These are phyloP conservation scores for Nothobranchius kuhntae DNA, from an alignment of 2,113 vertebrate genomes.

Conservation along the genomic window DNA sequence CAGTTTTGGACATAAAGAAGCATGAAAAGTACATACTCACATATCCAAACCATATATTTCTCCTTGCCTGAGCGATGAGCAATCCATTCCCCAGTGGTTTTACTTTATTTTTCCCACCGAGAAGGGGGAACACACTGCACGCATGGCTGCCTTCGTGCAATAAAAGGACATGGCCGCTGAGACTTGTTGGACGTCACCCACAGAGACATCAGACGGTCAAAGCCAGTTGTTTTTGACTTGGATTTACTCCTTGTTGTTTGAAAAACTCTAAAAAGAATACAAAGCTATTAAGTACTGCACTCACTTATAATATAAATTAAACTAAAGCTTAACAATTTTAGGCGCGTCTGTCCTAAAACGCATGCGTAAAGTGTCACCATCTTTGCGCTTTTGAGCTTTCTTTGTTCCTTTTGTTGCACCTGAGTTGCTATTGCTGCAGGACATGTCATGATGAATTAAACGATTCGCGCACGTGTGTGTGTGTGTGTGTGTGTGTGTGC, in stretches of 20 bases:
- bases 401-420: constrained; percentile 7
- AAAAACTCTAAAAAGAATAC: too few species aligned
- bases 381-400: background rate
- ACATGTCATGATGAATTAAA: background rate
- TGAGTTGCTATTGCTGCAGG: constrained; percentile 4
- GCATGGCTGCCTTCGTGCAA: constrained; percentile 70
- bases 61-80: constrained; percentile 12
- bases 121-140: constrained; percentile 30
- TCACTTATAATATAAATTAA: constrained; percentile 1
- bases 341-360: background rate
- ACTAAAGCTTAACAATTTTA: background rate
- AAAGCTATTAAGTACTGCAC: background rate
- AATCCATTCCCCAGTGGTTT: constrained; percentile 33
- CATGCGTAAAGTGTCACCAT: too few species aligned
- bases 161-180: constrained; percentile 73
- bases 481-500: background rate
- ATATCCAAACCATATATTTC: constrained; percentile 2
- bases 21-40: constrained; percentile 46
- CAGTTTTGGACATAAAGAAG: background rate
- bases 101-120: constrained; percentile 15
- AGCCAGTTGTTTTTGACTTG: constrained; percentile 79
- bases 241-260: background rate
- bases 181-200: constrained; percentile 61
- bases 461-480: constrained; percentile 12
- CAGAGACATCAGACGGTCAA: constrained; percentile 75